Evolutionary conservation across 2,113 vertebrate genomes (phyloP).

Genomic region (Ranitomeya variabilis): DNA sequence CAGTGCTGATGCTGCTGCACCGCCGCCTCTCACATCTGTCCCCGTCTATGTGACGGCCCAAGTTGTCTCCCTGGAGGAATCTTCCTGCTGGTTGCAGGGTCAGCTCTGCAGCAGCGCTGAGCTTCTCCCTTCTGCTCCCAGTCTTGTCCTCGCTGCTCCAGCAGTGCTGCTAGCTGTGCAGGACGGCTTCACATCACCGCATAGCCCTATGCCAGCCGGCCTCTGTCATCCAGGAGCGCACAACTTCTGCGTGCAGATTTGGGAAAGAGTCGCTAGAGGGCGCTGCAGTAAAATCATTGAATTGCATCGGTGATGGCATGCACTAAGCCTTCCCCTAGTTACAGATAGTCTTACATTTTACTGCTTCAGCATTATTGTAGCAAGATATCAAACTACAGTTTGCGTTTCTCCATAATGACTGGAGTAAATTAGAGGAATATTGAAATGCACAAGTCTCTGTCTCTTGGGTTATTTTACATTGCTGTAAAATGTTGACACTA

Average conservation of each 20-base stretch:
- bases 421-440: no score
- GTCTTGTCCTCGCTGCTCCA: conserved; percentile 8
- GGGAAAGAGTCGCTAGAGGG: conserved; percentile 17
- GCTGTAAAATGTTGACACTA: background rate
- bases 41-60: background rate
- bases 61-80: background rate
- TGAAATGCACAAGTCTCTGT: background rate
- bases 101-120: background rate
- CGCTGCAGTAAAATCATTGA: conserved; percentile 16
- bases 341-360: background rate
- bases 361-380: conserved; percentile 14
- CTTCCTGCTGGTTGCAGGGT: background rate
- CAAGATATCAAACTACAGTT: background rate
- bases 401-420: background rate
- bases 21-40: background rate
- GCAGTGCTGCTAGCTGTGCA: conserved; percentile 3
- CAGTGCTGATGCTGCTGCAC: conserved; percentile 3
- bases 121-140: background rate
- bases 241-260: conserved; percentile 1
- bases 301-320: background rate
- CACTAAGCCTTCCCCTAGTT: background rate
- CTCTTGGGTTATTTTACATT: background rate
- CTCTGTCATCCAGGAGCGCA: conserved; percentile 40
- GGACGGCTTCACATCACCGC: conserved; percentile 45
- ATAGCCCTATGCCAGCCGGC: conserved; percentile 37